phyloP scores from a whole-genome alignment of 1,140 invertebrate species.

The Neodiprion pinetum region DNA sequence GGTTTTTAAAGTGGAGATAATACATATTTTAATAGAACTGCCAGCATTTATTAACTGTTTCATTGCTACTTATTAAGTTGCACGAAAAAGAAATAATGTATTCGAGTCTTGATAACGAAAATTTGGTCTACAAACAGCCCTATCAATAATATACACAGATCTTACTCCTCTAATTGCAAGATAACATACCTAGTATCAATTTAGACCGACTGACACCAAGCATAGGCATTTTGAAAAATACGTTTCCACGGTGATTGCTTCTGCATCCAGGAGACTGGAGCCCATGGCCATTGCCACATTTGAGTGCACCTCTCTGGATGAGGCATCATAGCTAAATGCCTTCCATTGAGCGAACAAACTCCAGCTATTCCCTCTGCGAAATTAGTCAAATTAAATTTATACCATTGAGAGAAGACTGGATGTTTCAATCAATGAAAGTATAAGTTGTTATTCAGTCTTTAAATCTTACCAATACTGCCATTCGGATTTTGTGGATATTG shows the following conservation, averaged over 20 bases:
- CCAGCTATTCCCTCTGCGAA: constrained; percentile 80
- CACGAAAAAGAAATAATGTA: too few relatives aligned
- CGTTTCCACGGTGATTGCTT: constrained; percentile 85
- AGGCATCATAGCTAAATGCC: constrained; percentile 97
- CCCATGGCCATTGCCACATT: constrained; percentile 86
- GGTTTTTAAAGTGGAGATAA: too few relatives aligned
- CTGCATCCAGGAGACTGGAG: constrained; percentile 63
- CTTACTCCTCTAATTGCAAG: background rate
- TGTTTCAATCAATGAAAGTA: constrained; percentile 13
- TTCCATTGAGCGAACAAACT: constrained; percentile 86
- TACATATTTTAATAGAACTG: too few relatives aligned
- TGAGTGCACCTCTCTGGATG: constrained; percentile 92
- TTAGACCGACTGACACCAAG: constrained; percentile 69
- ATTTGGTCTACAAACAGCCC: too few relatives aligned
- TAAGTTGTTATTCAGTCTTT: background rate
- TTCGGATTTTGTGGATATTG: constrained; percentile 94
- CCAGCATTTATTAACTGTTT: too few relatives aligned
- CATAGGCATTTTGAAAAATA: constrained; percentile 91
- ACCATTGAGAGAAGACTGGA: constrained; percentile 5
- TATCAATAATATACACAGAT: background rate
- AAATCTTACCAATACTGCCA: constrained; percentile 73
- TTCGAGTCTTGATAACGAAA: too few relatives aligned
- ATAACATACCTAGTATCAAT: background rate
- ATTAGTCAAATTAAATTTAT: constrained; percentile 13
- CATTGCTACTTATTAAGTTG: too few relatives aligned